Percentiles rank a stretch among this genome's conserved stretches.
These are phyloP conservation scores for Pyxicephalus adspersus DNA, from an alignment of 2,113 vertebrate species.

Conservation along the genomic window DNA sequence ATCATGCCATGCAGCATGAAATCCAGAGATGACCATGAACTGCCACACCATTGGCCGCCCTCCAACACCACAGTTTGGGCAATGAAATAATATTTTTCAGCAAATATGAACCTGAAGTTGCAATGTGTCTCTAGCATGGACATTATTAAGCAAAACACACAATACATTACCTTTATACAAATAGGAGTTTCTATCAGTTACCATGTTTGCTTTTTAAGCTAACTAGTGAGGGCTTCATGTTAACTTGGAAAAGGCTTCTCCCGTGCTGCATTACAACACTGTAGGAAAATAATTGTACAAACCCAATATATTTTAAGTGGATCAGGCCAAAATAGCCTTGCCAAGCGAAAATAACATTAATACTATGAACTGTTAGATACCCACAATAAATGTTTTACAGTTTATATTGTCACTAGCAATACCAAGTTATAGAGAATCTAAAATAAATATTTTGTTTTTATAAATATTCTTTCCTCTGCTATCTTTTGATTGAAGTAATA, in stretches of 20 bases:
- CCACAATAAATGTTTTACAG: not conserved
- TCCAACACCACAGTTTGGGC: conserved; percentile 68
- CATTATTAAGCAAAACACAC: conserved; percentile 56
- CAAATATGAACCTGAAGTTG: conserved; percentile 58
- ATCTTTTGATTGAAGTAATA: not conserved
- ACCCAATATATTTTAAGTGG: not conserved
- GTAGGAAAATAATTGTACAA: conserved; percentile 50
- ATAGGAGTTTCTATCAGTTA: not conserved
- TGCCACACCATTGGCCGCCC: conserved; percentile 59
- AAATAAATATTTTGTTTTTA: not conserved
- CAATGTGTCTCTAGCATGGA: conserved; percentile 55
- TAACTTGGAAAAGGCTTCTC: conserved; percentile 15
- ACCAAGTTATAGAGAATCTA: not conserved
- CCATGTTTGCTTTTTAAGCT: conserved; percentile 58
- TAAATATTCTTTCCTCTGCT: no score
- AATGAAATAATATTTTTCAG: conserved; percentile 63
- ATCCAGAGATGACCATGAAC: conserved; percentile 63
- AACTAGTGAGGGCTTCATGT: conserved; percentile 56
- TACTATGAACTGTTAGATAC: no score
- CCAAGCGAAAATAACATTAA: not conserved
- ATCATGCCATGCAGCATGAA: conserved; percentile 64
- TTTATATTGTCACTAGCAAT: not conserved
- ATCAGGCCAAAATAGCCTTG: not conserved
- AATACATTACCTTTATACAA: conserved; percentile 60
- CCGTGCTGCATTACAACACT: conserved; percentile 33